Evolutionary conservation across 2,113 vertebrate genomes (phyloP).

Genomic region (Heterotilapia buettikoferi): DNA sequence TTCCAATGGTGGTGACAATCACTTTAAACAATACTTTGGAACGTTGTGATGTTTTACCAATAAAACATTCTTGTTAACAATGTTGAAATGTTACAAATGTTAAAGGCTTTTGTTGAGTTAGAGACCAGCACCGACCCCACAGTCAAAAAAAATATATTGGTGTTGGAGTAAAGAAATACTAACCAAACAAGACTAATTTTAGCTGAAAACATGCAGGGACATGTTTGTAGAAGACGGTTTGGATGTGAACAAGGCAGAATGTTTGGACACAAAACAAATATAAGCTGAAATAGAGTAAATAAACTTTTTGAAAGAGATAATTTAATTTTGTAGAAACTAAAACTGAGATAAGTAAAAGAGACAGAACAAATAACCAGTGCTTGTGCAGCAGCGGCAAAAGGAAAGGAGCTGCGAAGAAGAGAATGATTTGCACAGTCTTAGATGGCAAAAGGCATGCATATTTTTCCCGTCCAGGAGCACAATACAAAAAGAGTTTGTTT

Average conservation of each 20-base stretch:
- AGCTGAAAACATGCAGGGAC: not conserved
- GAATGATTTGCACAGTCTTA: not conserved
- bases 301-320: not conserved
- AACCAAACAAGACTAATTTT: not conserved
- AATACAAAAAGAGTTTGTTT: not conserved
- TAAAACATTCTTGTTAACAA: not conserved
- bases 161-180: not conserved
- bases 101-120: not conserved
- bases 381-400: not conserved
- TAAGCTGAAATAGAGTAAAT: not conserved
- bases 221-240: accelerated
- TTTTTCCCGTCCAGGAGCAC: not conserved
- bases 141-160: not conserved
- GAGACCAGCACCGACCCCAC: not conserved
- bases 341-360: not conserved
- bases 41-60: not conserved
- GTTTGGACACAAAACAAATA: not conserved
- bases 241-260: not conserved
- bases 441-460: not conserved
- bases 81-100: not conserved
- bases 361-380: not conserved
- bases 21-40: not conserved
- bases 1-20: not conserved
- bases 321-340: not conserved
- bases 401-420: not conserved